A percentile compares a stretch with the other conserved stretches of the same genome.
These are phyloP conservation scores for Cyphomyrus plagiostoma DNA, from an alignment of 2,113 vertebrate genomes.

Conservation along the genomic window DNA sequence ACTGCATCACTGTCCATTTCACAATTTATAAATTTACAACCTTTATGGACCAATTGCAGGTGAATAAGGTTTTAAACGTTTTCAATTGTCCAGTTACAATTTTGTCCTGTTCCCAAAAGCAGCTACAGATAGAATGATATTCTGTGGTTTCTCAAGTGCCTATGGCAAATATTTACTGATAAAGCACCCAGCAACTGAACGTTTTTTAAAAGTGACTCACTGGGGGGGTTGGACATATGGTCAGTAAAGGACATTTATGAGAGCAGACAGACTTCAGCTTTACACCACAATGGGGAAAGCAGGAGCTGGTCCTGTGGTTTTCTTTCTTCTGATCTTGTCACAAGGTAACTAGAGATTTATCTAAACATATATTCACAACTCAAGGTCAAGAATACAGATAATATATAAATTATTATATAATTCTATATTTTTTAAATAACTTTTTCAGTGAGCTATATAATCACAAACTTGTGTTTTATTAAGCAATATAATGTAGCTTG, in stretches of 20 bases:
- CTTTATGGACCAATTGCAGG: not conserved
- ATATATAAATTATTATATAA: too few relatives aligned
- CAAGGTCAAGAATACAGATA: not conserved
- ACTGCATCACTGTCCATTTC: too few relatives aligned
- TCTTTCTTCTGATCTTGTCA: conserved; percentile 1
- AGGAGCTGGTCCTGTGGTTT: not conserved
- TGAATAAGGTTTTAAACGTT: not conserved
- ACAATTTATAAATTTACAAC: not conserved
- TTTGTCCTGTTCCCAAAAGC: not conserved
- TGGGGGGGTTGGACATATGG: not conserved
- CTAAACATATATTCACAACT: not conserved
- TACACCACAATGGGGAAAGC: not conserved
- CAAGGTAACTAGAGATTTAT: conserved; percentile 5
- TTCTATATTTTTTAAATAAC: not conserved
- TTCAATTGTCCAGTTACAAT: not conserved
- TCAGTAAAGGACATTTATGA: not conserved
- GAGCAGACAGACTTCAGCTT: not conserved
- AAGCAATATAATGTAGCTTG: not conserved
- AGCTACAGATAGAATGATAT: not conserved
- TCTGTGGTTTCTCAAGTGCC: not conserved
- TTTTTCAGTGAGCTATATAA: not conserved
- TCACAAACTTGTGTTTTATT: not conserved
- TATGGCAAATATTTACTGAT: conserved; percentile 20
- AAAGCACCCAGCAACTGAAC: not conserved
- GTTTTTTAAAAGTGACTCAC: not conserved